Conservation (phyloP, 2,113 vertebrate species). For the Procavia capensis region DNA sequence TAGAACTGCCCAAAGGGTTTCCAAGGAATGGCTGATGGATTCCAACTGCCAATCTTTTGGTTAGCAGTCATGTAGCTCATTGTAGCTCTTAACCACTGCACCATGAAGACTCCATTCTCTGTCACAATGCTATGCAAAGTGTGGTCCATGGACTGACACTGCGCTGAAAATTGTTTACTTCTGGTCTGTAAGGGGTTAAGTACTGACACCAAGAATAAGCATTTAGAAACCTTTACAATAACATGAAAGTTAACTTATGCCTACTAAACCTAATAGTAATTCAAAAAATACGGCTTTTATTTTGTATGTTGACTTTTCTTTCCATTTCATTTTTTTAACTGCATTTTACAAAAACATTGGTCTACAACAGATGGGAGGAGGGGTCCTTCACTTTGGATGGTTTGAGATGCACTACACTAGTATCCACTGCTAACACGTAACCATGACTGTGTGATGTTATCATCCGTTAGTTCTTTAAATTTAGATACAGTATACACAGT, state of each 20-base stretch:
- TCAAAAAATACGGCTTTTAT: not conserved
- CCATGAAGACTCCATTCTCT: not conserved
- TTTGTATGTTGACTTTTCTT: not conserved
- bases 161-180: not conserved
- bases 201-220: not conserved
- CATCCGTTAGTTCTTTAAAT: conserved; percentile 2
- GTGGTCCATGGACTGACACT: not conserved
- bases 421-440: not conserved
- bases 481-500: not conserved
- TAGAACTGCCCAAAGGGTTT: too few species aligned
- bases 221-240: not conserved
- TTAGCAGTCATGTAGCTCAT: too few species aligned
- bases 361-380: not conserved
- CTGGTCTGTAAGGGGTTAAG: not conserved
- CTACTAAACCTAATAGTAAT: not conserved
- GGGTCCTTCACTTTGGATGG: not conserved
- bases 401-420: not conserved
- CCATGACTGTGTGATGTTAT: not conserved
- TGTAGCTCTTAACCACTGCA: too few species aligned
- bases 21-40: too few species aligned
- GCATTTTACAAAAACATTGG: not conserved
- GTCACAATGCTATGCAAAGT: conserved; percentile 1
- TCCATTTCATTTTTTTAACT: not conserved
- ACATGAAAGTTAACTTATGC: not conserved
- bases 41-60: too few species aligned